Conservation (phyloP, 1,140 invertebrate species). For the Psilanteris sp. region DNA sequence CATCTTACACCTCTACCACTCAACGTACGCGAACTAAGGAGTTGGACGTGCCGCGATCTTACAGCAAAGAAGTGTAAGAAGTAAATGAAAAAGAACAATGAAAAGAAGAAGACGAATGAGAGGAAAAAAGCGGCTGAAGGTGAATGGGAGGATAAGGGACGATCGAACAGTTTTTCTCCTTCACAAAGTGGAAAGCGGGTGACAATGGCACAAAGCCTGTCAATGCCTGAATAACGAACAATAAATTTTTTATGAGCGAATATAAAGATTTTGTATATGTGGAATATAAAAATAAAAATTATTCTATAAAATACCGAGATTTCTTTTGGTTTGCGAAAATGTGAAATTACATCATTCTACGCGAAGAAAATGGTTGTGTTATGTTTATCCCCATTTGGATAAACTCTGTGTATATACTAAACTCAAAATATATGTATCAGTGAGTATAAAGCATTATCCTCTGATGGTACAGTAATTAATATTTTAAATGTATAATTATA, state of each 20-base stretch:
- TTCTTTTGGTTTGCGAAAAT: no score
- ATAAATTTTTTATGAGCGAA: background rate
- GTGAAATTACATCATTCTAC: no score
- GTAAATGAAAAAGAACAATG: constrained; percentile 59
- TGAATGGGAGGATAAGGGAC: constrained; percentile 29
- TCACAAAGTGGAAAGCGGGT: background rate
- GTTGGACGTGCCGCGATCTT: constrained; percentile 53
- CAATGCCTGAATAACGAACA: constrained; percentile 7
- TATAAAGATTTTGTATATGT: background rate
- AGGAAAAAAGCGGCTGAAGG: constrained; percentile 36
- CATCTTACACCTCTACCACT: constrained; percentile 39
- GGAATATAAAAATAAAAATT: no score
- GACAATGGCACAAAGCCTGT: constrained; percentile 24
- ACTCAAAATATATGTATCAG: no score
- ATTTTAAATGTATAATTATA: no score
- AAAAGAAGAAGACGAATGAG: constrained; percentile 60
- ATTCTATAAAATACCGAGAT: no score
- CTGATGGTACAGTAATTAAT: no score
- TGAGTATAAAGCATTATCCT: no score
- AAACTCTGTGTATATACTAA: no score
- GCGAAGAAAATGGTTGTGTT: no score
- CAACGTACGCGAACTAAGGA: constrained; percentile 50
- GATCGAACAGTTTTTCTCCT: constrained; percentile 34
- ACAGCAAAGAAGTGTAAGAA: constrained; percentile 54
- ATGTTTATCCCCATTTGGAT: no score